Percentiles rank a stretch among this genome's conserved stretches.
These are phyloP conservation scores for human DNA, from an alignment of 2,113 vertebrate genomes.

Conservation along the genomic window GRCh38 chr5:97024001-97024500, in stretches of 20 bases:
- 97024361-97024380: neutral
- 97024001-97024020: neutral
- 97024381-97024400: neutral
- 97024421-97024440: neutral
- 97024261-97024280: neutral
- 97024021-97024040: neutral
- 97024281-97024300: neutral
- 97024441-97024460: neutral
- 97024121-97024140: neutral
- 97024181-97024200: neutral
- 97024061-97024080: neutral
- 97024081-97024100: neutral
- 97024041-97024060: neutral
- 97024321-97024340: neutral
- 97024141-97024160: neutral
- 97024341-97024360: neutral
- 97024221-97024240: neutral
- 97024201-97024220: neutral
- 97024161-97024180: neutral
- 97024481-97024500: slow-evolving; percentile 52
- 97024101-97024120: neutral
- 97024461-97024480: neutral
- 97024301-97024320: neutral
- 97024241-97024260: neutral
- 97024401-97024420: neutral